Conservation (phyloP, 2,888 invertebrate genomes). For the Drosophila parthenogenetica region DNA sequence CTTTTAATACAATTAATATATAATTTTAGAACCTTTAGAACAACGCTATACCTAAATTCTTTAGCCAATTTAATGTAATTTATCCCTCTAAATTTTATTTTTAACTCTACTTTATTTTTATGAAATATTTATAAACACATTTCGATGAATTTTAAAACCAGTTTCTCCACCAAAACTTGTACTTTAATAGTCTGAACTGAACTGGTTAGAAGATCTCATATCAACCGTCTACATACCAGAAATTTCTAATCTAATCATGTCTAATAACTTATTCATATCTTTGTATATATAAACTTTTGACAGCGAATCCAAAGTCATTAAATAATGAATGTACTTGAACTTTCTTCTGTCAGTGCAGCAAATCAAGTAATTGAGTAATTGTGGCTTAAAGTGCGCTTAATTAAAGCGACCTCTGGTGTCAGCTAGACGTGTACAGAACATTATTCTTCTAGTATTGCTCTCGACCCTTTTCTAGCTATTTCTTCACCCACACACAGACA, state of each 20-base stretch:
- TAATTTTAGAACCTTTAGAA: too few species aligned
- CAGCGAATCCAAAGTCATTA: not conserved
- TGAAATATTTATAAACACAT: not conserved
- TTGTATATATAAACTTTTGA: not conserved
- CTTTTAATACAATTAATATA: too few species aligned
- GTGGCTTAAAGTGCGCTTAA: conserved; percentile 65
- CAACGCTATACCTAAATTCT: too few species aligned
- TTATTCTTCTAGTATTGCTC: not conserved
- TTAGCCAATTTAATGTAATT: too few species aligned
- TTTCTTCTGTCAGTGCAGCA: conserved; percentile 10
- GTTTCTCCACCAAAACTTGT: conserved; percentile 4
- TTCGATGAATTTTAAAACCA: not conserved
- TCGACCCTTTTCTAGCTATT: not conserved
- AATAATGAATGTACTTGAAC: conserved; percentile 6
- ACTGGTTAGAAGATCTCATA: conserved; percentile 4
- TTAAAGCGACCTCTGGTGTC: conserved; percentile 74
- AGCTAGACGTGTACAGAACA: conserved; percentile 44
- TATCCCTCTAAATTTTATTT: not conserved
- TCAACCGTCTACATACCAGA: conserved; percentile 3
- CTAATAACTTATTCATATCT: conserved; percentile 1
- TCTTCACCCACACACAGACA: conserved; percentile 22
- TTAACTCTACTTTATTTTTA: too few species aligned
- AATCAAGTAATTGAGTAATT: conserved; percentile 9
- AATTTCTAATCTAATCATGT: conserved; percentile 13
- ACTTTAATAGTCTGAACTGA: not conserved